Evolutionary conservation across 2,888 invertebrate species (phyloP).

Genomic region (Aphrophora alni): DNA sequence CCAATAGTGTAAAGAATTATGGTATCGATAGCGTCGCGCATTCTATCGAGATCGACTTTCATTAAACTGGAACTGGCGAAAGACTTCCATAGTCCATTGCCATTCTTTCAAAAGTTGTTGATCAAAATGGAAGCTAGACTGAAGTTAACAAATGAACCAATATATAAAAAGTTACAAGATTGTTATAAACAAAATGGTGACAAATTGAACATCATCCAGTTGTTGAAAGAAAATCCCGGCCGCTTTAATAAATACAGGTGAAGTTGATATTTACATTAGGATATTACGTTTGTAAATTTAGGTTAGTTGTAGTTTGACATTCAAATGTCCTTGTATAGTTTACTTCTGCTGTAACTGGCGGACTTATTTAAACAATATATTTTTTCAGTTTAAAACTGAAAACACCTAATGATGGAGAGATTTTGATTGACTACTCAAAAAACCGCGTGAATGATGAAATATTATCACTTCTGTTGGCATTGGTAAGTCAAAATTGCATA

Average conservation of each 20-base stretch:
- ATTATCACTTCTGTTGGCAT: slow-evolving; percentile 74
- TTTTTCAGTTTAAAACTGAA: slow-evolving; percentile 70
- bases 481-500: slow-evolving; percentile 66
- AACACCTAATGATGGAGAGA: slow-evolving; percentile 87
- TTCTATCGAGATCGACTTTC: too few species aligned
- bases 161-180: slow-evolving; percentile 77
- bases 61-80: not conserved
- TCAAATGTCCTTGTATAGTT: slow-evolving; percentile 23
- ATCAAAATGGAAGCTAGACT: slow-evolving; percentile 61
- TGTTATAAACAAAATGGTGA: slow-evolving; percentile 74
- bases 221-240: slow-evolving; percentile 80
- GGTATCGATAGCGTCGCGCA: too few species aligned
- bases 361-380: slow-evolving; percentile 29
- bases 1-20: too few species aligned
- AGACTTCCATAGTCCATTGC: too few species aligned
- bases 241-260: slow-evolving; percentile 93
- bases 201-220: slow-evolving; percentile 78
- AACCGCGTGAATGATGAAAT: slow-evolving; percentile 86
- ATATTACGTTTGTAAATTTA: slow-evolving; percentile 21
- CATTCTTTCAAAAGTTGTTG: not conserved
- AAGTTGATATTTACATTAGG: too few species aligned
- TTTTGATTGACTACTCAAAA: slow-evolving; percentile 96
- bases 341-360: slow-evolving; percentile 13
- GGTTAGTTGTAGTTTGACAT: slow-evolving; percentile 9
- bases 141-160: slow-evolving; percentile 68